Conservation (phyloP, 2,888 invertebrate genomes). For the Lepidochrysops patricia region DNA sequence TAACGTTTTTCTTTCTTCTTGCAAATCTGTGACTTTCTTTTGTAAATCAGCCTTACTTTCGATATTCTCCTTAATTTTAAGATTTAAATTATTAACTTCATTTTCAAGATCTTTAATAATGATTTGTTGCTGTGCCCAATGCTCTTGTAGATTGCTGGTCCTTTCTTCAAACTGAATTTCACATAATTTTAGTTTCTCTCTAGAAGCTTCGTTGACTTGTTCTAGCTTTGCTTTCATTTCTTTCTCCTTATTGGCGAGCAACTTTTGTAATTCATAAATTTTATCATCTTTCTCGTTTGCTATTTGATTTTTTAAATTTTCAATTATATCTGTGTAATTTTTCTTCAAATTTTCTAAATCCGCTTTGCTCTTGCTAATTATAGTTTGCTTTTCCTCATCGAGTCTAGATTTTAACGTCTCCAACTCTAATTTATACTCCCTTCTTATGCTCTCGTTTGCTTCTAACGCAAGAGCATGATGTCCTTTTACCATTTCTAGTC, state of each 20-base stretch:
- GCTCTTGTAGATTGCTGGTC: slow-evolving; percentile 49
- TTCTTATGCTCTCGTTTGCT: slow-evolving; percentile 67
- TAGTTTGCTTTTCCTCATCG: slow-evolving; percentile 60
- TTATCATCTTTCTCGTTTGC: slow-evolving; percentile 51
- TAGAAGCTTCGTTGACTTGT: slow-evolving; percentile 60
- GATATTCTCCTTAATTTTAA: slow-evolving; percentile 39
- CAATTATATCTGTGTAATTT: slow-evolving; percentile 46
- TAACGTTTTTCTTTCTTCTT: slow-evolving; percentile 44
- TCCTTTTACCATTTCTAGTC: slow-evolving; percentile 67
- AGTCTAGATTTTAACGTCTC: slow-evolving; percentile 58
- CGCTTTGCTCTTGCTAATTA: slow-evolving; percentile 47
- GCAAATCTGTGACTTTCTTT: slow-evolving; percentile 42
- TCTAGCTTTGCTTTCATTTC: slow-evolving; percentile 66
- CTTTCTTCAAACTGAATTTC: slow-evolving; percentile 69
- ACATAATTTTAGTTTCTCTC: slow-evolving; percentile 58
- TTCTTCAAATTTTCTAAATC: slow-evolving; percentile 53
- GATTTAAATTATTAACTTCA: slow-evolving; percentile 49
- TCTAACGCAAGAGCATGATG: slow-evolving; percentile 66
- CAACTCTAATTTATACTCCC: slow-evolving; percentile 62
- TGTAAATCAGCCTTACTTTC: slow-evolving; percentile 43
- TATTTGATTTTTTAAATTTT: slow-evolving; percentile 47
- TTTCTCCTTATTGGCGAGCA: slow-evolving; percentile 45
- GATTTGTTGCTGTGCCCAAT: slow-evolving; percentile 48
- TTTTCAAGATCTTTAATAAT: slow-evolving; percentile 46
- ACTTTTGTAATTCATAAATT: slow-evolving; percentile 46